Percentiles rank a stretch among this genome's conserved stretches.
Evolutionary conservation across 2,113 vertebrate genomes (phyloP).

Genomic region (Peromyscus leucopus): DNA sequence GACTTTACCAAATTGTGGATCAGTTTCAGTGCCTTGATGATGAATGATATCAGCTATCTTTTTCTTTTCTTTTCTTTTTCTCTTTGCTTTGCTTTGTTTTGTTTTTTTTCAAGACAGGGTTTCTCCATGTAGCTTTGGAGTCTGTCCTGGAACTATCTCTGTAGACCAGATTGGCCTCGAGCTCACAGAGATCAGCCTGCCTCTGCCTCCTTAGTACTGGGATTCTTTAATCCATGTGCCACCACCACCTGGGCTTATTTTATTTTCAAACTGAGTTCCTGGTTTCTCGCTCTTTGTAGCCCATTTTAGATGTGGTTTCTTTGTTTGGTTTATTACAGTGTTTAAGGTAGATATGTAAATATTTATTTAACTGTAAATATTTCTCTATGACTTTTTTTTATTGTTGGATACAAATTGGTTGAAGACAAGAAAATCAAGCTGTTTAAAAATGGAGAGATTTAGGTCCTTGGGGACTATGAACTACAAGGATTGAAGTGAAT

Average conservation of each 20-base stretch:
- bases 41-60: not conserved
- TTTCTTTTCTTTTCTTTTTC: not conserved
- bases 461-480: not conserved
- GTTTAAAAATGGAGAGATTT: not conserved
- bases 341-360: not conserved
- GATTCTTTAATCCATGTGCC: too few relatives aligned
- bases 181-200: too few relatives aligned
- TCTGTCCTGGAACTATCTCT: too few relatives aligned
- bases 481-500: too few relatives aligned
- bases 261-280: conserved; percentile 38
- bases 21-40: not conserved
- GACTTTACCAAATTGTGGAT: not conserved
- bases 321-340: not conserved
- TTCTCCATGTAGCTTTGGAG: too few relatives aligned
- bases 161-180: too few relatives aligned
- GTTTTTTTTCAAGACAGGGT: too few relatives aligned
- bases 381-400: not conserved
- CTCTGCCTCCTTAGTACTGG: too few relatives aligned
- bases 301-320: not conserved
- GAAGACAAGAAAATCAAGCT: not conserved
- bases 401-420: not conserved
- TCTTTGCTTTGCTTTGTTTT: too few relatives aligned
- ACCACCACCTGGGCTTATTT: not conserved
- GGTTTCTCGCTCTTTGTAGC: not conserved
- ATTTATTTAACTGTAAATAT: not conserved